Evolutionary conservation across 2,888 invertebrate genomes (phyloP).

Genomic region (Parthenolecanium corni): DNA sequence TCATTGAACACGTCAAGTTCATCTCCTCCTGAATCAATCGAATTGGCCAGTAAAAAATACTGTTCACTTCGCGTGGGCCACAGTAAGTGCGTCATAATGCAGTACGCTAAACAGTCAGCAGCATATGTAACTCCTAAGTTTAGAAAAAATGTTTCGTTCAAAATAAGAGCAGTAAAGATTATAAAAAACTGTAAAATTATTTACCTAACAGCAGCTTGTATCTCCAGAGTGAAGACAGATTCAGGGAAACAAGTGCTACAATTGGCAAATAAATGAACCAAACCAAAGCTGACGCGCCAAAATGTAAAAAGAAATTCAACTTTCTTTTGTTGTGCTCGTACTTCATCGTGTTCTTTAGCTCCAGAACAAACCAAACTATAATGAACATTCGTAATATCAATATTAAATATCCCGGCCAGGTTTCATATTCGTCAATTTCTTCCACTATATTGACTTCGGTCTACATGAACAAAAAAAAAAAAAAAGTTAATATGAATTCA

Average conservation of each 20-base stretch:
- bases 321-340: constrained; percentile 71
- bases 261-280: constrained; percentile 97
- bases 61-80: constrained; percentile 93
- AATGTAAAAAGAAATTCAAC: constrained; percentile 85
- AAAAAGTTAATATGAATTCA: constrained; percentile 16
- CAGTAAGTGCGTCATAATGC: constrained; percentile 85
- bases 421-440: constrained; percentile 93
- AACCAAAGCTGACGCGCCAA: constrained; percentile 92
- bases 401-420: constrained; percentile 94
- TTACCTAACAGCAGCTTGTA: constrained; percentile 81
- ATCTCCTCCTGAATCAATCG: constrained; percentile 42
- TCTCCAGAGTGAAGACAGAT: constrained; percentile 89
- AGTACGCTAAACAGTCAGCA: constrained; percentile 88
- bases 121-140: constrained; percentile 81
- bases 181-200: not conserved
- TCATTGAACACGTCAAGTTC: constrained; percentile 85
- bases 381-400: constrained; percentile 71
- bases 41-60: constrained; percentile 65
- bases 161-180: too few relatives aligned
- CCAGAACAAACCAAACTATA: constrained; percentile 79
- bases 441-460: constrained; percentile 92
- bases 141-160: not conserved
- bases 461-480: constrained; percentile 45
- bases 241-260: constrained; percentile 81
- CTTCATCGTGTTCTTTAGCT: constrained; percentile 62